Evolutionary conservation across 1,140 invertebrate genomes (phyloP), one percentile per base, ranked within the genome.

Genomic region (Laupala kohalensis): DNA sequence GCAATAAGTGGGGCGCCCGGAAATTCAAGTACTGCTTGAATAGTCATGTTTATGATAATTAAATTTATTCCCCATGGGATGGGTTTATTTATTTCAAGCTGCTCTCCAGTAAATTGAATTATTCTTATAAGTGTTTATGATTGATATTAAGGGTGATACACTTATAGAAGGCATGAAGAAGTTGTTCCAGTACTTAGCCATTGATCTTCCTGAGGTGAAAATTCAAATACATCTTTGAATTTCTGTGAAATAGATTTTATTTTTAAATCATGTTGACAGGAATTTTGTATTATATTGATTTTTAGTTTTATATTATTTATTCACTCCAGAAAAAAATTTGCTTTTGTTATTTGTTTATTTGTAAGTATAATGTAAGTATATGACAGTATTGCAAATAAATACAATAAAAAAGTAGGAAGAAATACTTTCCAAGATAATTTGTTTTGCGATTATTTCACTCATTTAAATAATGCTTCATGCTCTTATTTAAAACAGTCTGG

Each of bases 1-100:
- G 86, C 85, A 66, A 88, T 89, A 71, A 88, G 86, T 78, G 88
- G 88, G 72, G 83, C 87, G 62, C 86, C 83, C 76, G 84, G 84
- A 76, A 87, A 87, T 76, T 87, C 86, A 69, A 88, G 87, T 78
- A 87, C 84, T 76, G 86, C 86, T 74, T 88, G 37, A 53, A 19
- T 9, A 19, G 9, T 53, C 19, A 19, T 53, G 37, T 53, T 53
- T 53, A 9, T 53, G 37, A 13, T 53, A 19, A 13, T 53, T 53
- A n/a, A n/a, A n/a, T 19, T 53, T 2, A 53, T 37, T 6, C 19
- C 9, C 37, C 37, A 2, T 53, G 37, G 37, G 4, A 9, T 53
- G 19, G 9, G 19, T 53, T 53, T 1, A 53, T 13, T 9, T 53
- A 9, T 19, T 53, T 13, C 37, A 53, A 19, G 19, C n/a, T n/a